Evolutionary conservation across 2,888 invertebrate genomes (phyloP), one percentile per base, ranked within the genome.

Genomic region (Clanis bilineata): DNA sequence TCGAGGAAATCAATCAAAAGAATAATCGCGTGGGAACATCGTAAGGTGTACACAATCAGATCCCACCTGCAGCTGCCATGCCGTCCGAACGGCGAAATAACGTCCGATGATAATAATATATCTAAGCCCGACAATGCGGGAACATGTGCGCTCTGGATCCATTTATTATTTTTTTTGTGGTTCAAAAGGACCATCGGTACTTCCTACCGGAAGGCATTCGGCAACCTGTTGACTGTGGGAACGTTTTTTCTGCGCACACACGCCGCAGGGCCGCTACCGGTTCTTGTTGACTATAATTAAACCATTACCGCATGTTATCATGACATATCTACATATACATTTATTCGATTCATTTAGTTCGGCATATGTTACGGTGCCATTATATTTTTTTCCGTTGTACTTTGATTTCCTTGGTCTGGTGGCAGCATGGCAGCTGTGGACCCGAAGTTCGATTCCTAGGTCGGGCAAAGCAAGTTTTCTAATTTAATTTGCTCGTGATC

Each of bases 141-240:
- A 79, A 80, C 90, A 89, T 88, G 84, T 86, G 87, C 78, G 80
- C 77, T 80, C 74, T 71, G 76, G 72, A 80, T 82, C 79, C 82
- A 85, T 85, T 84, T 79, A 83, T 74, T 72, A 64, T 70, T 73
- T 79, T 82, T 83, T 80, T 78, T 79, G 77, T 64, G 62, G 61
- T 58, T 65, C 63, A 73, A 81, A 85, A 85, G 83, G 85, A 87
- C 88, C 86, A 87, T 83, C 85, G 82, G 85, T 78, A 90, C 91
- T 92, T 92, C 91, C 91, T 88, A 86, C 89, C 88, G 90, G 91
- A 91, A 90, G 84, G 70, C 83, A 83, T 87, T 87, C 81, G 86
- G 80, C 85, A 90, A 92, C 90, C 90, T 91, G 91, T 88, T 85
- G 71, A 72, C 76, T 87, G 86, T 90, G 90, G 85, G 90, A 90